Conservation (phyloP, 2,113 vertebrate species). For the Gobiocypris rarus region DNA sequence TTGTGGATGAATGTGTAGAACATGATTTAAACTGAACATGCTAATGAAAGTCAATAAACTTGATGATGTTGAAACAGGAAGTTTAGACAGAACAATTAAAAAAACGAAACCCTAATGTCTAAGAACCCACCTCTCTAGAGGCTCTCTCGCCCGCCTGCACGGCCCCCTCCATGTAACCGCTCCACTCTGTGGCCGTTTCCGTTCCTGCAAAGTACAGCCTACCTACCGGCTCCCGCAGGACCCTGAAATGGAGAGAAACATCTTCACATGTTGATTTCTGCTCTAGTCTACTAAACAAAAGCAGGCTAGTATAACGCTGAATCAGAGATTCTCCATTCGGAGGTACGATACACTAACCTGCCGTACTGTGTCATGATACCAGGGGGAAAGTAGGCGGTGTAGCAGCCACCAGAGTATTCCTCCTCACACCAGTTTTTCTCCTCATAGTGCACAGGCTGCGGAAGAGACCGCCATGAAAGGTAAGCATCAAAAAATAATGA, state of each 20-base stretch:
- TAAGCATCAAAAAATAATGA: neutral
- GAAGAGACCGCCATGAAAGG: neutral
- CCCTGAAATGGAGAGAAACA: conserved; percentile 69
- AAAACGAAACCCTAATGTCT: neutral
- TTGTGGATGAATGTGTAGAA: neutral
- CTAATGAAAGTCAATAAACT: neutral
- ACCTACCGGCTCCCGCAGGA: conserved; percentile 86
- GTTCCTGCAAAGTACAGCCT: conserved; percentile 93
- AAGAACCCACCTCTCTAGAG: conserved; percentile 86
- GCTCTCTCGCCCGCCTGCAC: conserved; percentile 95
- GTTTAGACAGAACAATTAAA: neutral
- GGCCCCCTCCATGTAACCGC: conserved; percentile 97
- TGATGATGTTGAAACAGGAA: neutral
- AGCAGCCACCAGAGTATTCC: conserved; percentile 96
- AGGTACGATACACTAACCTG: conserved; percentile 73
- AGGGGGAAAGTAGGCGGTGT: conserved; percentile 92
- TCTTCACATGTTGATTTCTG: neutral
- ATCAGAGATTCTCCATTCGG: neutral
- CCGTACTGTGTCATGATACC: conserved; percentile 95
- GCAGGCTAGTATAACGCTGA: neutral
- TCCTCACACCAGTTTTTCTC: conserved; percentile 99
- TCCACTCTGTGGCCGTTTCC: conserved; percentile 95
- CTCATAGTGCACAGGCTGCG: conserved; percentile 93
- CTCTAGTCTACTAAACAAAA: neutral
- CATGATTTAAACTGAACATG: neutral